phyloP scores from a whole-genome alignment of 2,797 vertebrate genomes.

The Ctenochaetus hawaiiensis region DNA sequence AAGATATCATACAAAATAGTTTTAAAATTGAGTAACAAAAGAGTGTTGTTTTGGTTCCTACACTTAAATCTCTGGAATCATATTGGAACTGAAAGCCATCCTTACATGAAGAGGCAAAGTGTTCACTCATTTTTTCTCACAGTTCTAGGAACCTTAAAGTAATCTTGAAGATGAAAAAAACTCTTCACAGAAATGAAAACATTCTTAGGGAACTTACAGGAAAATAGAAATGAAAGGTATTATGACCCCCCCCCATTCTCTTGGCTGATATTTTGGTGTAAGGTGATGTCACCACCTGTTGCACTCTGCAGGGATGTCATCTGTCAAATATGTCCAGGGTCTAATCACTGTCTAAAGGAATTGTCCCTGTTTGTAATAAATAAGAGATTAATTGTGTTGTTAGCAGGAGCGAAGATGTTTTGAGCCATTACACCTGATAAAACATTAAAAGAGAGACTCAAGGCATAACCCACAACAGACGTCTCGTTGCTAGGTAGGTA shows the following conservation, averaged over 20 bases:
- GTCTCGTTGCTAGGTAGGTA: background rate
- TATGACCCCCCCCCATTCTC: background rate
- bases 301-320: constrained; percentile 6
- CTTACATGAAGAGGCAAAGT: too few relatives aligned
- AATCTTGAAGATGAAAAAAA: too few relatives aligned
- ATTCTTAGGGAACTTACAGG: too few relatives aligned
- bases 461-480: background rate
- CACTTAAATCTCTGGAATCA: too few relatives aligned
- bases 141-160: too few relatives aligned
- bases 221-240: too few relatives aligned
- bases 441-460: background rate
- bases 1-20: too few relatives aligned
- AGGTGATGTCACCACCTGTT: constrained; percentile 26
- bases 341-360: constrained; percentile 29
- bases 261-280: background rate
- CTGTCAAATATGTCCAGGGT: background rate
- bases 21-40: too few relatives aligned
- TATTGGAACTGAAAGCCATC: too few relatives aligned
- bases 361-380: background rate
- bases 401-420: background rate
- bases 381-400: constrained; percentile 24
- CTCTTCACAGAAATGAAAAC: too few relatives aligned
- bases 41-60: too few relatives aligned
- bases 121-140: too few relatives aligned
- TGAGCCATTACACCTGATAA: background rate